Conservation (phyloP, 2,888 invertebrate species). For the Lottia scabra region DNA sequence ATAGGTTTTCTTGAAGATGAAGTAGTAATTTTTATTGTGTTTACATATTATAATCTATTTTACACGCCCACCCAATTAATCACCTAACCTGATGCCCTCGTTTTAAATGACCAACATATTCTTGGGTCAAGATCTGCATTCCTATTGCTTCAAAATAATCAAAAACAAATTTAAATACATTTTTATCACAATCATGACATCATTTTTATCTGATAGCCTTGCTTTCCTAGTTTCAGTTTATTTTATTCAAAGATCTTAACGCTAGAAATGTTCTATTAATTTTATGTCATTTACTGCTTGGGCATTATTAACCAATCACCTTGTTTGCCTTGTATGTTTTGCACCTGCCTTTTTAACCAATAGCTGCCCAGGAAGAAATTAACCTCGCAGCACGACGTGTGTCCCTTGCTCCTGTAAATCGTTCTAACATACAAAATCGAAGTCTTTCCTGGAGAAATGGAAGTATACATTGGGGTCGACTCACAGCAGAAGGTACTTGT, state of each 20-base stretch:
- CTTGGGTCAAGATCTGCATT: not conserved
- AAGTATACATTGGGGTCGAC: constrained; percentile 65
- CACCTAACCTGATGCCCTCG: constrained; percentile 6
- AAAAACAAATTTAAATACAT: no score
- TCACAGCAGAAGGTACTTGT: constrained; percentile 58
- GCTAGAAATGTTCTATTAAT: not conserved
- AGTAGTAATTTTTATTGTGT: no score
- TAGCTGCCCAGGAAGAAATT: constrained; percentile 64
- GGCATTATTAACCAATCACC: constrained; percentile 16
- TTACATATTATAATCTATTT: no score
- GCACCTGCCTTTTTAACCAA: constrained; percentile 40
- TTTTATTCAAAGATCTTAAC: not conserved
- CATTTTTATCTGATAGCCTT: not conserved
- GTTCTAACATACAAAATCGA: constrained; percentile 65
- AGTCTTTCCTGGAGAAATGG: constrained; percentile 68
- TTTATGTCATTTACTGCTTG: constrained; percentile 26
- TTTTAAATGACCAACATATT: not conserved
- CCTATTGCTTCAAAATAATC: no score
- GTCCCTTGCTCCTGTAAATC: constrained; percentile 67
- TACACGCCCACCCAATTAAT: not conserved
- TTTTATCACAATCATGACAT: not conserved
- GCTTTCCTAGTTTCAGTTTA: constrained; percentile 1
- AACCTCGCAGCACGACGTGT: constrained; percentile 67
- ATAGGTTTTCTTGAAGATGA: no score
- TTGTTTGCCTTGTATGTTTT: constrained; percentile 11